Conservation (phyloP, 2,797 vertebrate species). For the Ceyx erithaca region DNA sequence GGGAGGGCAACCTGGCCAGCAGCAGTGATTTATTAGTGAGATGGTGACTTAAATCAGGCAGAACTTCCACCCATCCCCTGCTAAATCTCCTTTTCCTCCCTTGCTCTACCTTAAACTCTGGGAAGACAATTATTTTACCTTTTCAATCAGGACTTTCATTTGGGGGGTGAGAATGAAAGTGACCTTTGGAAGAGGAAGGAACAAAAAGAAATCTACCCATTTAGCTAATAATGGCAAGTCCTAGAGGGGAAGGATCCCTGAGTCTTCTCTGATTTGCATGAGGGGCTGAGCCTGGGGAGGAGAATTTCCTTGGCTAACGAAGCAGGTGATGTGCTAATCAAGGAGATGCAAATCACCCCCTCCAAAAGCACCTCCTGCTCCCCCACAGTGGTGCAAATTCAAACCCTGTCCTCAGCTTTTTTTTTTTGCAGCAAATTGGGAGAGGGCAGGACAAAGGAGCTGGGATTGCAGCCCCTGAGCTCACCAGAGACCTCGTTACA, state of each 20-base stretch:
- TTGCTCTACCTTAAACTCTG: not conserved
- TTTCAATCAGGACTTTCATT: not conserved
- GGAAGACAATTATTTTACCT: not conserved
- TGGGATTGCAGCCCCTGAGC: constrained; percentile 15
- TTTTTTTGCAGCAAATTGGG: constrained; percentile 36
- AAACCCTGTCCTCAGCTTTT: not conserved
- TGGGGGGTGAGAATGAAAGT: constrained; percentile 37
- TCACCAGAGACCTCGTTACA: constrained; percentile 28
- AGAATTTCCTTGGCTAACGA: constrained; percentile 43
- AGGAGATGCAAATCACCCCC: constrained; percentile 35
- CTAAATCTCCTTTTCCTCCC: not conserved
- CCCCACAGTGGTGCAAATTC: constrained; percentile 19
- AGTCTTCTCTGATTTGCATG: constrained; percentile 52
- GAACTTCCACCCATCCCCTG: not conserved
- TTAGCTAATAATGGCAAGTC: constrained; percentile 58
- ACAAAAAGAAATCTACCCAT: constrained; percentile 17
- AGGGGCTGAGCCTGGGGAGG: constrained; percentile 11
- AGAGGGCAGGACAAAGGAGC: constrained; percentile 57
- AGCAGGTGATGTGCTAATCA: constrained; percentile 49
- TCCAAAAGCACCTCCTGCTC: not conserved
- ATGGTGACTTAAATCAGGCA: not conserved
- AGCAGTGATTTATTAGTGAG: not conserved
- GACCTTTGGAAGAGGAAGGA: constrained; percentile 41
- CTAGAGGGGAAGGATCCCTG: constrained; percentile 31
- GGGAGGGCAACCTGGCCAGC: not conserved